These are phyloP conservation scores for Maconellicoccus hirsutus DNA, from an alignment of 1,140 invertebrate species.

Conservation along the genomic window DNA sequence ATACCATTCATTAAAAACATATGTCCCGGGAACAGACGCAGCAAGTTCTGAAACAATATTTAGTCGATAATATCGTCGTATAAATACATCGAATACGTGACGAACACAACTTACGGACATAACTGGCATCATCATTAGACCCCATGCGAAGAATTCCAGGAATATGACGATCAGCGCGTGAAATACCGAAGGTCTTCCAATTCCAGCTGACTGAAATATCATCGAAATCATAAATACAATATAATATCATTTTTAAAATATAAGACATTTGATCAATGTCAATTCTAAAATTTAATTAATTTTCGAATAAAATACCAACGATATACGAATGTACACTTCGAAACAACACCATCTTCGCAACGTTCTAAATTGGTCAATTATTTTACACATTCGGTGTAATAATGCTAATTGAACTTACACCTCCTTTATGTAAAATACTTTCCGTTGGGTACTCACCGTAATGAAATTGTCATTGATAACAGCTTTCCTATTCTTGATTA, in stretches of 20 bases:
- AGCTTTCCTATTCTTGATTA: not conserved
- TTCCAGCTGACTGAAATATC: constrained; percentile 57
- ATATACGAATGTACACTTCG: too few relatives aligned
- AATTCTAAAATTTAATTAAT: too few relatives aligned
- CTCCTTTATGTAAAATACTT: not conserved
- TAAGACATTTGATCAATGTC: too few relatives aligned
- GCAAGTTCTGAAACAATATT: constrained; percentile 55
- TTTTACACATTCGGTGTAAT: too few relatives aligned
- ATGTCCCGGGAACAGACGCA: constrained; percentile 95
- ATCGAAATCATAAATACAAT: not conserved
- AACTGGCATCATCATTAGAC: constrained; percentile 92
- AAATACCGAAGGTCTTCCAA: constrained; percentile 88
- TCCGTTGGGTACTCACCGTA: not conserved
- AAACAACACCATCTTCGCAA: too few relatives aligned
- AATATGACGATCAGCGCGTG: constrained; percentile 98
- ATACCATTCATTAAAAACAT: constrained; percentile 99
- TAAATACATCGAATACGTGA: too few relatives aligned
- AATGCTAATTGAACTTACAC: too few relatives aligned
- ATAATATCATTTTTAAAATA: too few relatives aligned
- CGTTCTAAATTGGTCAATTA: too few relatives aligned
- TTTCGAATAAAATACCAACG: too few relatives aligned
- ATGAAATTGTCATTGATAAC: not conserved
- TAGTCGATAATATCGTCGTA: too few relatives aligned
- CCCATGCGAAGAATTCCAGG: constrained; percentile 99
- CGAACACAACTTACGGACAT: constrained; percentile 68